Evolutionary conservation across 1,140 invertebrate genomes (phyloP), one percentile per base, ranked within the genome.

Genomic region (Psilanteris sp.): DNA sequence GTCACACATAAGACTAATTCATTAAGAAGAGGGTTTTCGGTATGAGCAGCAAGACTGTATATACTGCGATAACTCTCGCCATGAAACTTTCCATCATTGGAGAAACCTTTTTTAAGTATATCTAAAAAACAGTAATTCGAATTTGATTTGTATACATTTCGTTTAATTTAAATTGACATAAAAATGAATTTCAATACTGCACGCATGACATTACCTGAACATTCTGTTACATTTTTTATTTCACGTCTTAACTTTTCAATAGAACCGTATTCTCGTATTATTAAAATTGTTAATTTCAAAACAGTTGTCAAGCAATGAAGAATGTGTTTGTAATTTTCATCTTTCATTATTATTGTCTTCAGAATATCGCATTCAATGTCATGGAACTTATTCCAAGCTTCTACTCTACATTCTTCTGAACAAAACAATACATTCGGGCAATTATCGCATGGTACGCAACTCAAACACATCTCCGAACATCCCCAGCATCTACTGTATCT

Each of bases 401-500:
- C 82, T 11, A 88, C 77, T 61, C 86, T 87, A 83, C 96, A 97
- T 39, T 90, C 80, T 32, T 90, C 83, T 74, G 89, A 91, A 80
- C 96, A 97, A 81, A 92, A 95, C 52, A 93, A 84, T 3, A 89
- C 88, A 82, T 87, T 87, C 22, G 90, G 90, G 82, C 93, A 94
- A 22, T 79, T 82, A 8, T 87, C 71, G 82, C 93, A 94, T 52
- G 92, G 92, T 46, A 91, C 85, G 66, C 90, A 90, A 18, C 32
- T 4, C 27, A 26, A 44, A 78, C 88, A 88, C 66, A 90, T 87
- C 22, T 89, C 87, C 64, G 93, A 90, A 82, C 96, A 97, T 72
- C 93, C 89, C 79, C 91, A 91, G 82, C 96, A 97, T 78, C 92
- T 89, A 29, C 89, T 90, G 9, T 89, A 84, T 34, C 87, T 87